phyloP scores from a whole-genome alignment of 2,888 invertebrate genomes.

The Trissolcus japonicus region DNA sequence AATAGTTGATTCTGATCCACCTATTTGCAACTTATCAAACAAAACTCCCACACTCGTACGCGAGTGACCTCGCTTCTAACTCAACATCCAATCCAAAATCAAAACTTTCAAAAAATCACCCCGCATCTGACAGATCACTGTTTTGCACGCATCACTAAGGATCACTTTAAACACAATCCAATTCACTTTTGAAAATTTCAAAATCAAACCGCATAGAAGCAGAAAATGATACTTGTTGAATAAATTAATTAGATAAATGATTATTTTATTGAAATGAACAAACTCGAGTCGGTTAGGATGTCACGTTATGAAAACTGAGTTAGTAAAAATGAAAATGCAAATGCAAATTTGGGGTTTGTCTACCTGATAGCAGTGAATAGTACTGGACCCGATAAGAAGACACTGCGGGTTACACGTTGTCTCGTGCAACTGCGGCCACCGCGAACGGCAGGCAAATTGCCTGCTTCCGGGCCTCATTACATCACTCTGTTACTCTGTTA shows the following conservation, averaged over 20 bases:
- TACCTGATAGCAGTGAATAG: conserved; percentile 58
- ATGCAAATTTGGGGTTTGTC: conserved; percentile 3
- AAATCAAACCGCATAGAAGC: too few species aligned
- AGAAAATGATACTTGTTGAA: too few species aligned
- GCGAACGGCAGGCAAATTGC: conserved; percentile 74
- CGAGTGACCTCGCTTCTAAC: conserved; percentile 22
- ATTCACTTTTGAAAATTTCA: too few species aligned
- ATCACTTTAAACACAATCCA: too few species aligned
- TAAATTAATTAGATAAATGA: background rate
- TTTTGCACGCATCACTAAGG: background rate
- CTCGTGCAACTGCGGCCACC: conserved; percentile 74
- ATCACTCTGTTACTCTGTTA: conserved; percentile 77
- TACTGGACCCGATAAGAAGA: conserved; percentile 67
- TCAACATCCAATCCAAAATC: conserved; percentile 2
- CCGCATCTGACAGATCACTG: background rate
- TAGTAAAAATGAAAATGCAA: background rate
- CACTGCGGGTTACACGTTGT: conserved; percentile 70
- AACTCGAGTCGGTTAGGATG: background rate
- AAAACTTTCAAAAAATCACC: background rate
- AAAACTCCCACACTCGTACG: conserved; percentile 35
- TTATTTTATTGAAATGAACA: background rate
- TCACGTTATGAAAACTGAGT: too few species aligned
- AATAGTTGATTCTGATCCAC: conserved; percentile 30
- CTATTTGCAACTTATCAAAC: conserved; percentile 44
- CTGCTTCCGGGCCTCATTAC: conserved; percentile 77